Evolutionary conservation across 2,797 vertebrate species (phyloP).

Genomic region (Bovichtus diacanthus): DNA sequence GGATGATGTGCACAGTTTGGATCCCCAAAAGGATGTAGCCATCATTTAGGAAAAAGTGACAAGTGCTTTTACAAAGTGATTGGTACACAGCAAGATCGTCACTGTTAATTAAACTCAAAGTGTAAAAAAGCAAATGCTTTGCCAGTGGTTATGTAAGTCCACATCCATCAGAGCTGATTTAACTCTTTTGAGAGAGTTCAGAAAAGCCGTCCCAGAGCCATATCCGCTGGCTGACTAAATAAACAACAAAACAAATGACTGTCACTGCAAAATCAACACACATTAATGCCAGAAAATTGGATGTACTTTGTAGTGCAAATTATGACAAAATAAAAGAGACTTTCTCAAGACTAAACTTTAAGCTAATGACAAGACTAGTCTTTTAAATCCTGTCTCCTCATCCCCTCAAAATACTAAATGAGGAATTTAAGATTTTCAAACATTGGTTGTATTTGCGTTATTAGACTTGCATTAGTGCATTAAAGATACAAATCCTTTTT

Average conservation of each 20-base stretch:
- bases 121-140: constrained; percentile 20
- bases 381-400: neutral
- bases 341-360: constrained; percentile 9
- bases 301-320: constrained; percentile 29
- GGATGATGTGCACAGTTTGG: constrained; percentile 21
- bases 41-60: constrained; percentile 31
- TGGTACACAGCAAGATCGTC: constrained; percentile 20
- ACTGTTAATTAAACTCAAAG: constrained; percentile 26
- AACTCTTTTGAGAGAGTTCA: constrained; percentile 23
- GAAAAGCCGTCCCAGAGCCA: constrained; percentile 17
- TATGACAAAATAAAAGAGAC: constrained; percentile 1
- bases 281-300: constrained; percentile 13
- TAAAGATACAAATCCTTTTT: neutral
- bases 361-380: neutral
- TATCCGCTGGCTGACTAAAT: constrained; percentile 18
- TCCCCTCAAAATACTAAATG: neutral
- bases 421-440: neutral
- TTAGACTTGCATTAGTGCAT: neutral
- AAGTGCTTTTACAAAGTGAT: constrained; percentile 33
- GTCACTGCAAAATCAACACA: constrained; percentile 31
- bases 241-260: constrained; percentile 42
- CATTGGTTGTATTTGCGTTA: neutral
- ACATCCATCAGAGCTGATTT: constrained; percentile 50
- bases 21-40: constrained; percentile 14
- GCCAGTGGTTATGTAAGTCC: constrained; percentile 25